Base-by-base conservation (phyloP, 1,140 invertebrate genomes). In the Plodia interpunctella region DNA sequence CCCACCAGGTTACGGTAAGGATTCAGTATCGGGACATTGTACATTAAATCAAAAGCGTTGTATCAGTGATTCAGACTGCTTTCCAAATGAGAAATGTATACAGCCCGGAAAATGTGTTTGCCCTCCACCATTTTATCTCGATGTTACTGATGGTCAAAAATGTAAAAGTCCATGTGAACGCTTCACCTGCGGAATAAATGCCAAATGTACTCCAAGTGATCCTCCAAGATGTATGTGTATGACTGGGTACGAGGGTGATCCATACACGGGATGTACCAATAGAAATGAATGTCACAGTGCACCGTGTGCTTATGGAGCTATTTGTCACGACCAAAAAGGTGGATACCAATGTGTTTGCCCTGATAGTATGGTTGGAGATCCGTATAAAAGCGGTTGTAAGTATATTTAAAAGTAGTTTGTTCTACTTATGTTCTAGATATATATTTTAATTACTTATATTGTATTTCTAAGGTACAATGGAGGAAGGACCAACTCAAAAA, bases 81-180 rank as follows among this genome's bases (percentile, higher is more conserved):
- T 92, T 51, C 78, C 93, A 0, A 98, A 98, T 79, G 96, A 98
- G 85, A 95, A 96, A 87, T 98, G 97, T 81, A 93, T 97, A 10
- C 95, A 97, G 78, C 96, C 96, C 0, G 97, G 96, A 0, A 94
- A 96, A 88, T 98, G 96, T 77, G 92, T 97, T 2, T 97, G 96
- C 81, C 95, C 95, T 20, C 95, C 96, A 17, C 97, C 96, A 0
- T 98, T 94, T 83, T 97, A 96, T 80, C 93, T 94, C 18, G 96
- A 97, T 80, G 91, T 93, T 13, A 87, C 92, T 21, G 94, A 97
- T 78, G 93, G 93, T 38, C 95, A 96, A 76, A 93, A 94, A 74
- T 97, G 96, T 82, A 97, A 97, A 89, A 97, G 94, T 91, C 96
- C 96, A 5, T 97, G 96, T 76, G 95, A 97, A 79, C 91, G 95